Evolutionary conservation across 2,113 vertebrate species (phyloP).

Genomic region (Gobiocypris rarus): DNA sequence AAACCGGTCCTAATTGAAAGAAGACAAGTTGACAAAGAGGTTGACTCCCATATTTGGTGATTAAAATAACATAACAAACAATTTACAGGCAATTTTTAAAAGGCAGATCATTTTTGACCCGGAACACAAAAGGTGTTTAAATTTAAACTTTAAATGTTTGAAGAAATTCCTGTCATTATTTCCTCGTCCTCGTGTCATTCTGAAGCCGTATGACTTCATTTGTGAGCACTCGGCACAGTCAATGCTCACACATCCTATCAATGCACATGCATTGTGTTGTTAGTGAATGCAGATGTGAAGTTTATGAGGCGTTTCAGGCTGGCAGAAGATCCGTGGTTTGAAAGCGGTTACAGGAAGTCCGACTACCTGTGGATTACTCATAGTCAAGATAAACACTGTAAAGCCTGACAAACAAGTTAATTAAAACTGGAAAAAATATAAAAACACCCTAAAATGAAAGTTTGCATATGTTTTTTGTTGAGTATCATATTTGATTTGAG

Average conservation of each 20-base stretch:
- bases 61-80: too few species aligned
- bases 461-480: too few species aligned
- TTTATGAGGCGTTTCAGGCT: not conserved
- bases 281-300: not conserved
- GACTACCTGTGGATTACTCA: not conserved
- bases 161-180: too few species aligned
- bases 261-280: not conserved
- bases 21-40: too few species aligned
- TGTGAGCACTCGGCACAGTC: not conserved
- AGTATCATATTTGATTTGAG: too few species aligned
- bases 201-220: not conserved
- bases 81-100: too few species aligned
- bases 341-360: not conserved
- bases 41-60: too few species aligned
- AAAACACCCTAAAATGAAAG: too few species aligned
- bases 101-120: too few species aligned
- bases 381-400: not conserved
- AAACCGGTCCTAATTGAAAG: too few species aligned
- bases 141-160: too few species aligned
- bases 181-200: not conserved
- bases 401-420: not conserved
- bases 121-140: too few species aligned
- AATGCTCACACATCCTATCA: not conserved
- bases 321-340: not conserved
- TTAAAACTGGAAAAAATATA: not conserved